Evolutionary conservation across 2,113 vertebrate genomes (phyloP).

Genomic region (Tragelaphus scriptus): DNA sequence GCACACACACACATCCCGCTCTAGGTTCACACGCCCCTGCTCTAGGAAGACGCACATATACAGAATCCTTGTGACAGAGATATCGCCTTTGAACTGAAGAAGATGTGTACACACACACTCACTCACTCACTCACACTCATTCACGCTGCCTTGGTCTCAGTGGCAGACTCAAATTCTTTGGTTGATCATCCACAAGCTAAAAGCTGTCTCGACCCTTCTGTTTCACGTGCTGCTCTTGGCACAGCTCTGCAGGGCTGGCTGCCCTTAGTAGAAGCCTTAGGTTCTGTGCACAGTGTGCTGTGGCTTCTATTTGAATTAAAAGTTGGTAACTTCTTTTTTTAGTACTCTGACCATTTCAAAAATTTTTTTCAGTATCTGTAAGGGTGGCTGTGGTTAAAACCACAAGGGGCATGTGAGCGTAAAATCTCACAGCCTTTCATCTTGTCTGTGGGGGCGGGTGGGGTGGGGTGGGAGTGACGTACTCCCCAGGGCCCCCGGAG

Average conservation of each 20-base stretch:
- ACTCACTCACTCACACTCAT: background rate
- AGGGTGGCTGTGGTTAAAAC: background rate
- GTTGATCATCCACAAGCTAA: background rate
- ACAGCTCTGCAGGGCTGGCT: no score
- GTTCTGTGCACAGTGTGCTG: background rate
- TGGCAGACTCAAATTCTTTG: background rate
- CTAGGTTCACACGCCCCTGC: no score
- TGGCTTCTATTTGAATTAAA: background rate
- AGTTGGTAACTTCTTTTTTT: background rate
- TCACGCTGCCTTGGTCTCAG: background rate
- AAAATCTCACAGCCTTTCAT: background rate
- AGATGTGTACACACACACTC: background rate
- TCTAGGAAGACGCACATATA: no score
- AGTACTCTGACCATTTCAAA: background rate
- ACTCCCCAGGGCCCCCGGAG: background rate
- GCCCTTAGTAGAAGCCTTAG: background rate
- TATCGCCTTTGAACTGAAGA: background rate
- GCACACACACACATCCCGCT: no score
- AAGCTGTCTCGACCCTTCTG: background rate
- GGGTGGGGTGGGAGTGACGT: no score
- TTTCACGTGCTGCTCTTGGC: background rate
- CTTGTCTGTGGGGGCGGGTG: background rate
- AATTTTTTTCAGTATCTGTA: background rate
- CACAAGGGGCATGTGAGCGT: accelerated
- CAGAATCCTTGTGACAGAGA: background rate